Percentiles rank a stretch among this genome's conserved stretches.
These are phyloP conservation scores for Mustela nigripes DNA, from an alignment of 2,113 vertebrate species.

Conservation along the genomic window DNA sequence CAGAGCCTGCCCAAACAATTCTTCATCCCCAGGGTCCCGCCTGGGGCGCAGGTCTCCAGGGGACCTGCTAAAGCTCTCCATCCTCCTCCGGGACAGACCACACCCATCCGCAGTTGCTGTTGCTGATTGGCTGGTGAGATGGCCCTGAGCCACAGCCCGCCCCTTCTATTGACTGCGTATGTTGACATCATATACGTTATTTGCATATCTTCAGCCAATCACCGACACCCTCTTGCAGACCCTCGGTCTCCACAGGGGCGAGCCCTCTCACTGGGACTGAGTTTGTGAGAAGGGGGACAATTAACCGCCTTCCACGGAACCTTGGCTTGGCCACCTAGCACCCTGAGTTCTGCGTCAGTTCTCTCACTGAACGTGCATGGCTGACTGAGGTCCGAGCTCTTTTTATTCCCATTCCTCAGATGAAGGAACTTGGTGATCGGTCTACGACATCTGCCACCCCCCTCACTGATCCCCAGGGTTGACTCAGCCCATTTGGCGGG, in stretches of 20 bases:
- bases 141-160: neutral
- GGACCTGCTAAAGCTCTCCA: fast-evolving
- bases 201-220: neutral
- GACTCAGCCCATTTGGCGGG: neutral
- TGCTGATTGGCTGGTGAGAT: neutral
- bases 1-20: neutral
- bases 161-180: neutral
- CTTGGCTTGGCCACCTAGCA: neutral
- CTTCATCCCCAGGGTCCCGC: neutral
- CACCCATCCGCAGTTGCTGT: neutral
- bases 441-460: neutral
- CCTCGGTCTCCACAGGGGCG: neutral
- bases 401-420: neutral
- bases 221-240: neutral
- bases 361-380: fast-evolving
- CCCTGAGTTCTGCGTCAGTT: fast-evolving
- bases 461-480: too few relatives aligned
- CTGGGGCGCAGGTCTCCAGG: neutral
- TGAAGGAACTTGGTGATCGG: neutral
- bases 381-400: fast-evolving
- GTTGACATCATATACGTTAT: neutral
- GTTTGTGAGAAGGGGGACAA: fast-evolving
- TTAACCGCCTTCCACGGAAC: neutral
- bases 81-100: neutral
- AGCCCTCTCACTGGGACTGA: neutral